Conservation (phyloP, 1,140 invertebrate genomes). For the Drosophila funebris region DNA sequence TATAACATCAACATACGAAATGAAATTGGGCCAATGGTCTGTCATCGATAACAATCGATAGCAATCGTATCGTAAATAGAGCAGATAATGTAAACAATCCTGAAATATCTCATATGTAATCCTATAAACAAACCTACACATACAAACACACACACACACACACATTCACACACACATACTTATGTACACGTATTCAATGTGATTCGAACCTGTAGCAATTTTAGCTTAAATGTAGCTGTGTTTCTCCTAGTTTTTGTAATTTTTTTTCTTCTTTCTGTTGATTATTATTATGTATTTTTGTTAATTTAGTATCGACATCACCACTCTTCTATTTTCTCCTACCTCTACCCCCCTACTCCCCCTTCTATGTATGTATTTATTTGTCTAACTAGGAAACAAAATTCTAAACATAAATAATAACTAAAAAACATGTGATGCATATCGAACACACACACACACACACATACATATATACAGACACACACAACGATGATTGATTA, state of each 20-base stretch:
- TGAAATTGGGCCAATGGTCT: conserved; percentile 45
- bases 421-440: conserved; percentile 49
- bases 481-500: neutral
- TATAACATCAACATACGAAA: conserved; percentile 39
- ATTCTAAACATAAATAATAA: conserved; percentile 52
- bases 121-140: conserved; percentile 6
- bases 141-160: conserved; percentile 22
- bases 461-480: conserved; percentile 1
- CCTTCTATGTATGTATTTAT: conserved; percentile 31
- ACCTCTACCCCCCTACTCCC: neutral
- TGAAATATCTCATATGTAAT: conserved; percentile 50
- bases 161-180: conserved; percentile 19
- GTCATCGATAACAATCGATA: conserved; percentile 21
- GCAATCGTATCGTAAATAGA: neutral
- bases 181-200: conserved; percentile 68
- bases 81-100: conserved; percentile 1
- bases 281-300: conserved; percentile 18
- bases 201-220: conserved; percentile 64
- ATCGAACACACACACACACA: conserved; percentile 33
- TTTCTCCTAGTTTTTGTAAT: conserved; percentile 23
- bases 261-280: conserved; percentile 2
- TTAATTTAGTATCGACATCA: conserved; percentile 35
- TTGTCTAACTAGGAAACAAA: conserved; percentile 71
- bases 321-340: conserved; percentile 31
- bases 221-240: conserved; percentile 48